phyloP scores from a whole-genome alignment of 2,888 invertebrate species.

The Hydrotaea cyrtoneurina region DNA sequence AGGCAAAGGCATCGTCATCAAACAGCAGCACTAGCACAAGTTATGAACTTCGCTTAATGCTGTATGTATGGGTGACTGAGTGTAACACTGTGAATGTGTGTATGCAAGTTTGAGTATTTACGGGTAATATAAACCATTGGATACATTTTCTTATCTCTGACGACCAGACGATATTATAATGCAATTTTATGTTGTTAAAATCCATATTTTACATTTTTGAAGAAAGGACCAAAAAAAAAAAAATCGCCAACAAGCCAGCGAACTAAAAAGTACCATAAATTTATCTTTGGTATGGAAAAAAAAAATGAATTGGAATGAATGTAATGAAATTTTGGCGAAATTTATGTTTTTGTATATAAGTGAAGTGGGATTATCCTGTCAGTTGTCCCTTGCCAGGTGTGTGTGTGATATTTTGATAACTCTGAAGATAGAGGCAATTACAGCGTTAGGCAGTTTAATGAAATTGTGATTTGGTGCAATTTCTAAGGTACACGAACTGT shows the following conservation, averaged over 20 bases:
- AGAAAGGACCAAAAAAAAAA: neutral
- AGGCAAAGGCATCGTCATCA: conserved; percentile 72
- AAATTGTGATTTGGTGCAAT: too few species aligned
- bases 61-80: neutral
- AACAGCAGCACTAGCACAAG: conserved; percentile 26
- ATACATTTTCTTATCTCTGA: conserved; percentile 80
- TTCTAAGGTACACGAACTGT: too few species aligned
- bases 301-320: neutral
- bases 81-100: conserved; percentile 29
- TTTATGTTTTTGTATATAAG: neutral
- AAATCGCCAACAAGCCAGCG: neutral
- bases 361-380: neutral
- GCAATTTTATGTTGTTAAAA: conserved; percentile 71
- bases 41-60: conserved; percentile 57
- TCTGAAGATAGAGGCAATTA: too few species aligned
- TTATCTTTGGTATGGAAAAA: neutral
- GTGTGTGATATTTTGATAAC: too few species aligned
- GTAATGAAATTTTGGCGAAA: neutral
- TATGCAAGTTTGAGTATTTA: conserved; percentile 63
- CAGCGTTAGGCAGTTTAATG: too few species aligned
- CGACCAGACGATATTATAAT: conserved; percentile 81
- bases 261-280: neutral
- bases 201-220: conserved; percentile 66
- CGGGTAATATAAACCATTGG: conserved; percentile 76
- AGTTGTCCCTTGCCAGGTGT: neutral